Evolutionary conservation across 64 coral and sea anemone species (phyloP).

Genomic region (Anthopleura sola): DNA sequence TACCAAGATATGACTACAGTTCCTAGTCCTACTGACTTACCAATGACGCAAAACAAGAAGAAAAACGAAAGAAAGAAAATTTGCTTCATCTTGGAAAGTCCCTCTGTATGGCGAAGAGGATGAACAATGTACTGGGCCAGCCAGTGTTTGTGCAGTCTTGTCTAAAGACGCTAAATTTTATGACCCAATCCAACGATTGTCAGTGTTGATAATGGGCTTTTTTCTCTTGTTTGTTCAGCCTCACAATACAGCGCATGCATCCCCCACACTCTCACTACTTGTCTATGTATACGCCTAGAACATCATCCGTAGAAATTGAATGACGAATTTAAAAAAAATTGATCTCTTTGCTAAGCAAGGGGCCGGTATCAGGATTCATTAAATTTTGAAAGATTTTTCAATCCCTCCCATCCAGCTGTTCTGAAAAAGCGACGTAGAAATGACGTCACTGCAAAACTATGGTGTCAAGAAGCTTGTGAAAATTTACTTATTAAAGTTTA

Average conservation of each 20-base stretch:
- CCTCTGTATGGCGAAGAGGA: not conserved
- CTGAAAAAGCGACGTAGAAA: too few relatives aligned
- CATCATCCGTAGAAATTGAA: not conserved
- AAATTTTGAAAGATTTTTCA: too few relatives aligned
- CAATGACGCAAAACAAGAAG: not conserved
- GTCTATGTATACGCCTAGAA: not conserved
- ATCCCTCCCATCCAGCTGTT: too few relatives aligned
- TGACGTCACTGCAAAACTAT: too few relatives aligned
- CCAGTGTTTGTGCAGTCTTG: not conserved
- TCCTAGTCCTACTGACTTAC: not conserved
- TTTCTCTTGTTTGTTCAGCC: not conserved
- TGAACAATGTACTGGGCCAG: not conserved
- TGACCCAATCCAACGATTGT: not conserved
- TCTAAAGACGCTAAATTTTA: not conserved
- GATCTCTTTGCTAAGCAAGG: too few relatives aligned
- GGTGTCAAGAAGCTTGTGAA: too few relatives aligned
- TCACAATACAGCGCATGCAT: not conserved
- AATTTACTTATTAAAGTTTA: too few relatives aligned
- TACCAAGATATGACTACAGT: not conserved
- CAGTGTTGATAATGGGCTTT: not conserved
- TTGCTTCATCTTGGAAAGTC: not conserved
- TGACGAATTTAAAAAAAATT: not conserved
- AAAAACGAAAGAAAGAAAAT: not conserved
- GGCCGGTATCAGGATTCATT: too few relatives aligned
- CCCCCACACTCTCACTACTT: not conserved